Base-by-base conservation (phyloP, 1,140 invertebrate genomes). In the Myzus persicae region DNA sequence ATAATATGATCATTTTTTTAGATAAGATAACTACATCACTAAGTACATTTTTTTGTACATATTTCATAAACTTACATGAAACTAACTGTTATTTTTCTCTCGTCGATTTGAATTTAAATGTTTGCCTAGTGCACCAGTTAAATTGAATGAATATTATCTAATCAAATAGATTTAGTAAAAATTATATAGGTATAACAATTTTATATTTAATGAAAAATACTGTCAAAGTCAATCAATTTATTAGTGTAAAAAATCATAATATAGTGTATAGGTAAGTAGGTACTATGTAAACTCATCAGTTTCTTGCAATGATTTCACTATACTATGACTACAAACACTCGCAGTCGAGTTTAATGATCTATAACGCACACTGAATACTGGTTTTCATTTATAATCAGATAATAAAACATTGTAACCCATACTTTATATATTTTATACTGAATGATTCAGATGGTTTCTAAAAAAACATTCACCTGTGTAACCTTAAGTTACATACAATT, bases 231-330 rank as follows among this genome's bases (percentile, higher is more conserved):
- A 38, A 54, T 54, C 22, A 38, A 89, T 89, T 36, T 88, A 88
- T 88, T 88, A 24, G 20, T 88, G n/a, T 20, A 36, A 31, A n/a
- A 88, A 22, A 26, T 88, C n/a, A 36, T n/a, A 76, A 76, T 76
- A 18, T 67, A 67, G 31, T 59, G 11, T 59, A 31, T 31, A 59
- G 8, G 7, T 67, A 67, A 5, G 31, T 82, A 82, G n/a, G 9
- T 38, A 81, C 20, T 82, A 36, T 22, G 82, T 40, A 85, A 40
- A 38, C 20, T 36, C 48, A 48, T 48, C 87, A 51, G 8, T 51
- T 89, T 89, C 36, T 89, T 54, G 87, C 51, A 36, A 31, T 38
- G 87, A 89, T 89, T 89, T 89, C 87, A 89, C 87, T 54, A 54
- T 46, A 22, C n/a, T 46, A 48, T 18, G 14, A 44, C 26, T 85